Evolutionary conservation across 2,113 vertebrate species (phyloP).

Genomic region (Rhinopithecus roxellana): DNA sequence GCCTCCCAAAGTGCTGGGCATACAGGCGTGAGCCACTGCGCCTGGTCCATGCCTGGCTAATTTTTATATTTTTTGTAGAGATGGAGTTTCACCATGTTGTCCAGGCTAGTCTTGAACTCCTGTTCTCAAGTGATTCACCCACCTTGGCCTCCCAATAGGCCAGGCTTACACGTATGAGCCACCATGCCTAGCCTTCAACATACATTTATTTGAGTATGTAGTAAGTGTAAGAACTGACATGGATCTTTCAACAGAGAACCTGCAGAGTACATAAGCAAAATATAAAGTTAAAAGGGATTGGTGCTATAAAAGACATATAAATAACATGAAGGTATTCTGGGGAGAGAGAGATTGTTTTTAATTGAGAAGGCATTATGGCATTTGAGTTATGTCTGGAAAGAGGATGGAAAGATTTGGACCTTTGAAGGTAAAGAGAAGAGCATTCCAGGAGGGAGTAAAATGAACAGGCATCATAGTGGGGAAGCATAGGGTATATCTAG

Average conservation of each 20-base stretch:
- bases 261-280: background rate
- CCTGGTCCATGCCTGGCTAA: too few species aligned
- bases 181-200: background rate
- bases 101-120: too few species aligned
- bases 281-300: slow-evolving; percentile 12
- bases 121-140: too few species aligned
- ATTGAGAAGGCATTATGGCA: background rate
- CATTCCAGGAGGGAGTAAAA: slow-evolving; percentile 11
- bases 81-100: too few species aligned
- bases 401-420: background rate
- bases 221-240: background rate
- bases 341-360: slow-evolving; percentile 1
- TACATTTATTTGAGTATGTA: slow-evolving; percentile 10
- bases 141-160: too few species aligned
- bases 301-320: background rate
- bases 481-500: background rate
- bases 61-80: too few species aligned
- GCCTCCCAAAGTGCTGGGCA: too few species aligned
- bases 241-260: background rate
- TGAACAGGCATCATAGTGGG: background rate
- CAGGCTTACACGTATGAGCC: too few species aligned
- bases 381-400: slow-evolving; percentile 27
- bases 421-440: slow-evolving; percentile 1
- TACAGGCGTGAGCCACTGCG: too few species aligned
- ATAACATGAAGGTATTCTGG: background rate